Evolutionary conservation across 2,113 vertebrate genomes (phyloP), one percentile per base, ranked within the genome.

Genomic region (Nothoprocta perdicaria): DNA sequence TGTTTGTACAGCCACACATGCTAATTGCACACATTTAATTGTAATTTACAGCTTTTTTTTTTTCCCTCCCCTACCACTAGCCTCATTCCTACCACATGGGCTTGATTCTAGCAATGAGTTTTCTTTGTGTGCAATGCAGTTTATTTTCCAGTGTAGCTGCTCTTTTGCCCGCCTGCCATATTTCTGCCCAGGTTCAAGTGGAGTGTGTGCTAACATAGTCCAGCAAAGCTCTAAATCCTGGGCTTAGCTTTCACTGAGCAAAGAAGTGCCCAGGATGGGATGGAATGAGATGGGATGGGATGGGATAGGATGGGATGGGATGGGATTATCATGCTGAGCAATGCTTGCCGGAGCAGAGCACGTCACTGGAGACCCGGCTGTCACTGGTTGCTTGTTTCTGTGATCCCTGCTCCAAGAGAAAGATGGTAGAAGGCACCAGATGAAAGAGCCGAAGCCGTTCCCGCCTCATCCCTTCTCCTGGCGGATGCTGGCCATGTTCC

Each of bases 231-330:
- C 29, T 6, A 55, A 77, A 40, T 46, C 38, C 57, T 83, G 74
- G 31, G 12, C 40, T 62, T 62, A 8, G 38, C 24, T 85, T 79
- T 53, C 62, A 5, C 26, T 50, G 23, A 50, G 50, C 21, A 45
- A 90, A 69, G 21, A 78, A 17, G n/a, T 33, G 31, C 62, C 50
- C 4, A 1, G 0, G 0, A 33, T 17, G 15, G 50, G 35, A 23
- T 69, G 45, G 33, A 12, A 11, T 62, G 46, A 19, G 46, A 46
- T 46, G 45, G 45, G 17, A 46, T 18, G 18, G 18, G 18, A 46
- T 46, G 46, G 46, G 46, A 46, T 38, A 1, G 0, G 0, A 33
- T 17, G 1, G 0, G 0, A 31, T 17, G 15, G 52, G 35, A 38
- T 38, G 35, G 35, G 35, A 38, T 43, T 62, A 9, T 35, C 45